Evolutionary conservation across 2,888 invertebrate genomes (phyloP), one percentile per base, ranked within the genome.

Genomic region (Standfussiana lucernea): DNA sequence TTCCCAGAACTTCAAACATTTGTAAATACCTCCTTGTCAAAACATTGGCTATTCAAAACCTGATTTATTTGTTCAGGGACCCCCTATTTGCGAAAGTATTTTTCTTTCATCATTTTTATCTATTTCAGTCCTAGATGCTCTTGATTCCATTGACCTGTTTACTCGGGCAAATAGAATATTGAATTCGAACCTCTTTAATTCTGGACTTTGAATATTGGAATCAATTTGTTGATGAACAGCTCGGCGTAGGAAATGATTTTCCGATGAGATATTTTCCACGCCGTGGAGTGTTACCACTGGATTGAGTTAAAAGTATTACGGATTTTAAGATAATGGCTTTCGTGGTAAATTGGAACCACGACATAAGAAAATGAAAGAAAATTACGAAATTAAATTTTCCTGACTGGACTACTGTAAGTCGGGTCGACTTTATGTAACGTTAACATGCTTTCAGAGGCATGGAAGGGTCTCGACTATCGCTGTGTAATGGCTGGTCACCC

Each of bases 211-310:
- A 67, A 70, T 77, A 68, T 75, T 50, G 59, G 40, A 82, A 77
- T 68, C 77, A 77, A 79, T 87, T 72, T 75, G 73, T 72, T 86
- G 75, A 85, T 86, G 82, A 87, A 82, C 50, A 68, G 61, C 66
- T 64, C 72, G 65, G 32, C 50, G 56, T 45, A 72, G 56, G 37
- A 61, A 74, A 67, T 74, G 28, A 53, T 72, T 80, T 66, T 24
- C 45, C 59, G 61, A 77, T 70, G 79, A 79, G 69, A 75, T 79
- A 69, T 77, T 82, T 75, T 79, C 47, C 37, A 35, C n/a, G 37
- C 56, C n/a, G 24, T 35, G 40, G 37, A 68, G 66, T 79, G 67
- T 65, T 67, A 75, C 66, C 70, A 71, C 68, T 53, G 40, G 42
- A 64, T 76, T 74, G 65, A 40, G 67, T 75, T 75, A 78, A 79